Conservation (phyloP, 1,140 invertebrate genomes). For the Anoplophora glabripennis region DNA sequence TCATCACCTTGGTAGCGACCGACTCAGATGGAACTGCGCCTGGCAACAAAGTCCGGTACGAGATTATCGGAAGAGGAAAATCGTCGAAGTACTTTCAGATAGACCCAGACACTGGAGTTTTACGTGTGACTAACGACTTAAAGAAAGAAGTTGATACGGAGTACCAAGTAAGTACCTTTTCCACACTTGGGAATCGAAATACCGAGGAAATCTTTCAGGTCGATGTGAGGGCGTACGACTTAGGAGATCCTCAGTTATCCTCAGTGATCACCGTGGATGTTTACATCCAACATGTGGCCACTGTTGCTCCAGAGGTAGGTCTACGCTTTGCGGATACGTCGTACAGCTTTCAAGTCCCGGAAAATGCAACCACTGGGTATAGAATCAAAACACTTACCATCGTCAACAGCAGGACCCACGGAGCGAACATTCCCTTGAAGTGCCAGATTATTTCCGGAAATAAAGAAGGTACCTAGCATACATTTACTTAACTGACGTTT, state of each 20-base stretch:
- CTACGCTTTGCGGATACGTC: slow-evolving; percentile 79
- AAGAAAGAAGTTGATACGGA: slow-evolving; percentile 81
- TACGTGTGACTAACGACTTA: slow-evolving; percentile 77
- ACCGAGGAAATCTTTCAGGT: slow-evolving; percentile 53
- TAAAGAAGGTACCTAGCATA: slow-evolving; percentile 57
- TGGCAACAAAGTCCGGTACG: slow-evolving; percentile 76
- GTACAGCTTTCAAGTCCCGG: slow-evolving; percentile 76
- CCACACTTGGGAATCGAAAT: not conserved
- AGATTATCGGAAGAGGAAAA: slow-evolving; percentile 76
- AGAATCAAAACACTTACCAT: slow-evolving; percentile 71
- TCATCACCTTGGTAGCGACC: slow-evolving; percentile 73
- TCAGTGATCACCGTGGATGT: slow-evolving; percentile 77
- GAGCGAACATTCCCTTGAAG: slow-evolving; percentile 65
- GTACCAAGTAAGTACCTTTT: slow-evolving; percentile 62
- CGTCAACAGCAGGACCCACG: slow-evolving; percentile 66
- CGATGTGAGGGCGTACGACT: slow-evolving; percentile 81
- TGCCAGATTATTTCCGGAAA: slow-evolving; percentile 74
- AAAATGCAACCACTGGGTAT: slow-evolving; percentile 68
- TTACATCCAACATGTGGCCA: slow-evolving; percentile 76
- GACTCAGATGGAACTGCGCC: slow-evolving; percentile 81
- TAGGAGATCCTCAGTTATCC: slow-evolving; percentile 79
- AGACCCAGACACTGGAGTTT: slow-evolving; percentile 74
- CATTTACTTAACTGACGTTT: too few relatives aligned
- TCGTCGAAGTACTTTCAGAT: slow-evolving; percentile 81
- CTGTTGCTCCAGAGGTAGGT: slow-evolving; percentile 63